A percentile compares a stretch with the other conserved stretches of the same genome.
Evolutionary conservation across 2,113 vertebrate genomes (phyloP).

Genomic region (Elephas maximus): DNA sequence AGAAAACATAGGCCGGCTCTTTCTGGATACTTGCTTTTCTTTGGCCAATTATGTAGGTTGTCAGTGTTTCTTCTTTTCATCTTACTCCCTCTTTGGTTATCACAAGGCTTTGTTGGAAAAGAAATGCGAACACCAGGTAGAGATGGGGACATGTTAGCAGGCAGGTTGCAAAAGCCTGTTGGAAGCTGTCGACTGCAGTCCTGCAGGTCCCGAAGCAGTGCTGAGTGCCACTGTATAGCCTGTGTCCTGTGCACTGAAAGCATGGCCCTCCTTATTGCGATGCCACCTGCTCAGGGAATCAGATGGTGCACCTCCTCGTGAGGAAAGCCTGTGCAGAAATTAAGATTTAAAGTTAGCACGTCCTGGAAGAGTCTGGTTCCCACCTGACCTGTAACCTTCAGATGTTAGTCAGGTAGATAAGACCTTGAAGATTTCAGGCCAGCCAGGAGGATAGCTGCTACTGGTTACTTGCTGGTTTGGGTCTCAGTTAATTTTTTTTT

Average conservation of each 20-base stretch:
- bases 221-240: not conserved
- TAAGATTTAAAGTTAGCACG: not conserved
- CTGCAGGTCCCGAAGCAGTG: not conserved
- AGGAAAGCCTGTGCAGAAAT: slow-evolving; percentile 1
- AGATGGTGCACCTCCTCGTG: not conserved
- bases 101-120: slow-evolving; percentile 59
- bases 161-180: slow-evolving; percentile 77
- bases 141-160: slow-evolving; percentile 68
- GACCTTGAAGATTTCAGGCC: not conserved
- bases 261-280: not conserved
- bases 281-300: not conserved
- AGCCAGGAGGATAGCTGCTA: not conserved
- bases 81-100: slow-evolving; percentile 65
- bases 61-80: slow-evolving; percentile 7
- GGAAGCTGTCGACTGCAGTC: slow-evolving; percentile 76
- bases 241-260: not conserved
- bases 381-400: not conserved
- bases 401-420: rapidly evolving
- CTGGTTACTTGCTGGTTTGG: not conserved
- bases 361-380: not conserved
- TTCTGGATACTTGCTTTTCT: slow-evolving; percentile 73
- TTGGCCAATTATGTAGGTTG: slow-evolving; percentile 70
- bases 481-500: not conserved
- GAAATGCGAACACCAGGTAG: slow-evolving; percentile 43
- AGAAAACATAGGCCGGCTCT: slow-evolving; percentile 5